A percentile compares a stretch with the other conserved stretches of the same genome.
Evolutionary conservation across 1,140 invertebrate genomes (phyloP).

Genomic region (Cyrtorhinus lividipennis): DNA sequence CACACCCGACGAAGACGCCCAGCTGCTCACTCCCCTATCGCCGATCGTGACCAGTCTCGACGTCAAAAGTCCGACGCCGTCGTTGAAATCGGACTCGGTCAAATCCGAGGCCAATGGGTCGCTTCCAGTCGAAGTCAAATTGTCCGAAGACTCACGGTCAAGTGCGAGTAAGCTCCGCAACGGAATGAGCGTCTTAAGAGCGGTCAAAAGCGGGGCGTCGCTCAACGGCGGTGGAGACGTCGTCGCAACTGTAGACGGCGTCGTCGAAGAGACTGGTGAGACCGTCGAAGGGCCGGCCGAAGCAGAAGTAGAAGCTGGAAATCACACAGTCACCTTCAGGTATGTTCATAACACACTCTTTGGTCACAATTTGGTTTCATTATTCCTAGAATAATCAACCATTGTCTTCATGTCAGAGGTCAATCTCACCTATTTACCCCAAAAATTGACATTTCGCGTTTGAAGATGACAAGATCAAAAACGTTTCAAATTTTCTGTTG

Average conservation of each 20-base stretch:
- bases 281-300: slow-evolving; percentile 8
- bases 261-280: slow-evolving; percentile 1
- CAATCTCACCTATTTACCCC: too few relatives aligned
- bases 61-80: background rate
- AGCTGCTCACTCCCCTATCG: background rate
- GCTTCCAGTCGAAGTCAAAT: background rate
- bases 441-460: too few relatives aligned
- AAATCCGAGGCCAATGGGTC: background rate
- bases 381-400: too few relatives aligned
- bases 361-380: background rate
- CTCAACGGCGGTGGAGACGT: background rate
- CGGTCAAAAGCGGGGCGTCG: background rate
- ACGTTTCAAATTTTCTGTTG: too few relatives aligned
- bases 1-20: background rate
- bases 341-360: slow-evolving; percentile 11
- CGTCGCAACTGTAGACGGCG: slow-evolving; percentile 13
- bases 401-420: too few relatives aligned
- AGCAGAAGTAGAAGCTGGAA: slow-evolving; percentile 5
- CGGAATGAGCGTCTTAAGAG: background rate
- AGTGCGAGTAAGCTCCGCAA: background rate
- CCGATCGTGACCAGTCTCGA: background rate
- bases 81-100: background rate
- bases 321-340: slow-evolving; percentile 14
- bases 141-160: background rate
- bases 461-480: slow-evolving; percentile 1